These are phyloP conservation scores for Volucella bombylans DNA, from an alignment of 2,888 invertebrate genomes.

Conservation along the genomic window DNA sequence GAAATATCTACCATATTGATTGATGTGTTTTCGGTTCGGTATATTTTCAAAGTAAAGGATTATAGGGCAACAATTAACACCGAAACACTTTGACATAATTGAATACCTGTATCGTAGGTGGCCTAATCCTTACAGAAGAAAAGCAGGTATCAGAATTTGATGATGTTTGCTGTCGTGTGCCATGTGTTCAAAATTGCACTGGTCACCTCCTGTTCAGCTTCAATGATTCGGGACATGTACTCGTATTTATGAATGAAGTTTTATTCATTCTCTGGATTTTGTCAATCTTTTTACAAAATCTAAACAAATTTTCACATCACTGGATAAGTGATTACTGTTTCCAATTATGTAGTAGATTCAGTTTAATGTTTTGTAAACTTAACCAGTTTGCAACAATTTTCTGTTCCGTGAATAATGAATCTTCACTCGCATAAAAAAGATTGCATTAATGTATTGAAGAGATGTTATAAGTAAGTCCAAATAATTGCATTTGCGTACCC, in stretches of 20 bases:
- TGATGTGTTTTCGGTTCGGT: neutral
- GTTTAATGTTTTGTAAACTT: neutral
- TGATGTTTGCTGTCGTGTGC: conserved; percentile 25
- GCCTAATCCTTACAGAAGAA: conserved; percentile 58
- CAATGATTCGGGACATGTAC: conserved; percentile 54
- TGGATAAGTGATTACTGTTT: conserved; percentile 48
- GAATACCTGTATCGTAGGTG: conserved; percentile 60
- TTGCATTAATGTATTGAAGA: conserved; percentile 38
- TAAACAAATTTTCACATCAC: conserved; percentile 42
- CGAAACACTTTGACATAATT: conserved; percentile 64
- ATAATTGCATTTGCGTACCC: neutral
- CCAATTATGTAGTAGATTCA: conserved; percentile 1
- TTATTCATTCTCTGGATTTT: conserved; percentile 4
- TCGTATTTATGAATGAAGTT: conserved; percentile 1
- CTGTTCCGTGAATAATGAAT: conserved; percentile 53
- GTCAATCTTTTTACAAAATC: neutral
- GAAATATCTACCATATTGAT: conserved; percentile 44
- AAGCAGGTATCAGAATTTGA: neutral
- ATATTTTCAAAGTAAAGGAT: neutral
- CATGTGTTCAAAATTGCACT: conserved; percentile 46
- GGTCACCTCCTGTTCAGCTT: conserved; percentile 25
- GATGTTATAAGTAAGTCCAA: too few species aligned
- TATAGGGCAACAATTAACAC: conserved; percentile 27
- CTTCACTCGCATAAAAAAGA: conserved; percentile 22
- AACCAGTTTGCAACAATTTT: conserved; percentile 40